Conservation (phyloP, 2,797 vertebrate genomes). For the Vipera ursinii region DNA sequence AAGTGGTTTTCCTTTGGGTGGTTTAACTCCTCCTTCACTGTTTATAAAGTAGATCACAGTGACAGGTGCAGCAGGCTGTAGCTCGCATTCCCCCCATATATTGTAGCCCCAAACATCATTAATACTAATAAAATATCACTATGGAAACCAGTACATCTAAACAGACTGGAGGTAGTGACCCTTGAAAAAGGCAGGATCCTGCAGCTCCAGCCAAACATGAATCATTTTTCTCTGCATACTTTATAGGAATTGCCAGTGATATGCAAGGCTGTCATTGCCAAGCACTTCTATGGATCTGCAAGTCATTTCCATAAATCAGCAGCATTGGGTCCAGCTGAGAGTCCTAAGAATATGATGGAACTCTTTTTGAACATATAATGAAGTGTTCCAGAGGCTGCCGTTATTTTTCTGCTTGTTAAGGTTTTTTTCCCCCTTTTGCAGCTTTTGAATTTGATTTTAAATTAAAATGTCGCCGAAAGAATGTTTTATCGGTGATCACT, state of each 20-base stretch:
- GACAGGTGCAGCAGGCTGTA: conserved; percentile 20
- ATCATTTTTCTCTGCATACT: conserved; percentile 73
- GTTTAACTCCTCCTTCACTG: conserved; percentile 24
- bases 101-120: conserved; percentile 29
- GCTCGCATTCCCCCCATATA: conserved; percentile 1
- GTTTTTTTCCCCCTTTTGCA: conserved; percentile 50
- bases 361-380: conserved; percentile 71
- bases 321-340: conserved; percentile 66
- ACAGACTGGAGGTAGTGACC: conserved; percentile 67
- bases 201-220: conserved; percentile 62
- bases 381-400: conserved; percentile 71
- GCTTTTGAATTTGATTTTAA: conserved; percentile 72
- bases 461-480: conserved; percentile 73
- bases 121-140: conserved; percentile 47
- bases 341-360: conserved; percentile 67
- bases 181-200: conserved; percentile 67
- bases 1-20: conserved; percentile 16
- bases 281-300: conserved; percentile 73
- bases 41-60: conserved; percentile 24
- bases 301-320: conserved; percentile 73
- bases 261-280: conserved; percentile 70
- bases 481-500: conserved; percentile 75
- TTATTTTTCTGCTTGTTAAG: conserved; percentile 80
- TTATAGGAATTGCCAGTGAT: conserved; percentile 71
- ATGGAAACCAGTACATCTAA: conserved; percentile 60